Base-by-base conservation (phyloP, 2,113 vertebrate genomes). In the Petroica traversi region DNA sequence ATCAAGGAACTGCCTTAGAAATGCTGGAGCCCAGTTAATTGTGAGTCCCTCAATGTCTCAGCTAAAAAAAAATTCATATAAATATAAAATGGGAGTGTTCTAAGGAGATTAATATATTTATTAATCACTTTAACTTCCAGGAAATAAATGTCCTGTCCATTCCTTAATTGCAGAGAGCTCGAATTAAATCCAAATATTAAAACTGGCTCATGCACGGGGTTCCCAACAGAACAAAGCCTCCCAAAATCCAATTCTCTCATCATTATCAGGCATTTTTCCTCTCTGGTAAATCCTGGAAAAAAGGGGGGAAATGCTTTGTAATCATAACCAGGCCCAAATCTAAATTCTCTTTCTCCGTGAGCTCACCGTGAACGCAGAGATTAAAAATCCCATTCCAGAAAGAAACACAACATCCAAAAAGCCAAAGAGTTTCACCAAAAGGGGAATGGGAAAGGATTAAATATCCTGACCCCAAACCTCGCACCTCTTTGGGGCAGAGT, bases 271-370 rank as follows among this genome's bases (percentile, higher is more conserved):
- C 7, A 49, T 12, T 18, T 83, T 19, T 83, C 26, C 10, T n/a
- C 31, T n/a, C 33, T 19, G 7, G 5, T 28, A 34, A 67, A 78
- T 31, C 17, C 17, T 14, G n/a, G 34, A 24, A 10, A 63, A 45
- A 19, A 2, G 2, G 2, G 6, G n/a, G 4, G 4, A 6, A 34
- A 19, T 28, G 0, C 3, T 14, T 14, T 51, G 12, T 20, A 63
- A 43, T 24, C 31, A 43, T 24, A 89, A 31, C 12, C 17, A 85
- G 12, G 22, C 26, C 41, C 51, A 57, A n/a, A 72, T 14, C 19
- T 38, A 19, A 84, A 81, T 52, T 89, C 55, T 24, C 11, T 74
- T 28, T 51, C 19, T 46, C 3, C 3, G 19, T 16, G 25, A 68
- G 14, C 49, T 67, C 57, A 4, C 4, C 0, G 1, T 4, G 9